phyloP scores from a whole-genome alignment of 2,797 vertebrate species.

The Petrocephalus schoutedeni region DNA sequence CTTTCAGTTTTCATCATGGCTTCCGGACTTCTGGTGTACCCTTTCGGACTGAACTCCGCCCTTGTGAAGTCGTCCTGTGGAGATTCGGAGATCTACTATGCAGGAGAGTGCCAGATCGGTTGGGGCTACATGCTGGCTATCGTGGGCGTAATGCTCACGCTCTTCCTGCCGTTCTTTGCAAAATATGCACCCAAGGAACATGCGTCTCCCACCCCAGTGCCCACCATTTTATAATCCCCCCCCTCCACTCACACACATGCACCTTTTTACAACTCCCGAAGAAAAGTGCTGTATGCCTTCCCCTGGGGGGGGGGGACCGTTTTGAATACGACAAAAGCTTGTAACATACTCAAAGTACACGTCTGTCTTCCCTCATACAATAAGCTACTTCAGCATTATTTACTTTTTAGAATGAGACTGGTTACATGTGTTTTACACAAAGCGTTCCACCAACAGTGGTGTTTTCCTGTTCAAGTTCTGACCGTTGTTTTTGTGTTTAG shows the following conservation, averaged over 20 bases:
- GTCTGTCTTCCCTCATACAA: constrained; percentile 53
- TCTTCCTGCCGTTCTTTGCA: constrained; percentile 92
- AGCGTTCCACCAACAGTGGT: neutral
- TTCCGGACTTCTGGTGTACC: constrained; percentile 84
- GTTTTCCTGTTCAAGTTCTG: constrained; percentile 13
- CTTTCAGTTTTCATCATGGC: constrained; percentile 87
- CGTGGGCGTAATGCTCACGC: constrained; percentile 87
- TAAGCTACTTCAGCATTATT: constrained; percentile 25
- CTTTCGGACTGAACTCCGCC: constrained; percentile 83
- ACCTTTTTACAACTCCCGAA: neutral
- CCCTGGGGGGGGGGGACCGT: neutral
- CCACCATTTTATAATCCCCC: constrained; percentile 79
- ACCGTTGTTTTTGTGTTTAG: constrained; percentile 3
- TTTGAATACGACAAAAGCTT: constrained; percentile 26
- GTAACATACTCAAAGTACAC: constrained; percentile 48
- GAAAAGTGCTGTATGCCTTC: neutral
- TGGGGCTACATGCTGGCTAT: constrained; percentile 95
- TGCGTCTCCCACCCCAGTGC: constrained; percentile 81
- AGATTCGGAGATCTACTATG: constrained; percentile 81
- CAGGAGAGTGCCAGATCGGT: constrained; percentile 86
- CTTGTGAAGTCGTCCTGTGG: constrained; percentile 83
- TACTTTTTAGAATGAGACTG: constrained; percentile 4
- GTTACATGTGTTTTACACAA: constrained; percentile 12
- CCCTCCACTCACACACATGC: neutral
- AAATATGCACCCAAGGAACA: constrained; percentile 95